Evolutionary conservation across 2,797 vertebrate species (phyloP).

Genomic region (Sebastes steindachneri): DNA sequence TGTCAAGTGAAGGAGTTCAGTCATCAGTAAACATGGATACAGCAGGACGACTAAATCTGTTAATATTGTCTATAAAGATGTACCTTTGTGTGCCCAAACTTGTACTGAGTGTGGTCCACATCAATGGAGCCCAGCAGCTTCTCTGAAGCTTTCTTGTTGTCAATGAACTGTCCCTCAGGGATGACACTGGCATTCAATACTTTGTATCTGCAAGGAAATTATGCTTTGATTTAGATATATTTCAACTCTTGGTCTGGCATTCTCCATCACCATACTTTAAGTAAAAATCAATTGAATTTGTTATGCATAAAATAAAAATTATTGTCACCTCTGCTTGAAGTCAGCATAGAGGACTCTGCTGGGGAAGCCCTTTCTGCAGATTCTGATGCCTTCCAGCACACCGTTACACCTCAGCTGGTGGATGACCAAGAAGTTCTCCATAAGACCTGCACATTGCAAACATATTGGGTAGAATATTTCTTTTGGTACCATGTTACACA

Average conservation of each 20-base stretch:
- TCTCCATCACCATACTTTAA: background rate
- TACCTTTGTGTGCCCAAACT: slow-evolving; percentile 91
- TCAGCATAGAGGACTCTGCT: slow-evolving; percentile 88
- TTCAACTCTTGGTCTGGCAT: background rate
- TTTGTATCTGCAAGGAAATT: slow-evolving; percentile 79
- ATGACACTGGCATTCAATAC: slow-evolving; percentile 88
- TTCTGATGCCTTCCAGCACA: slow-evolving; percentile 89
- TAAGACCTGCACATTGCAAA: slow-evolving; percentile 61
- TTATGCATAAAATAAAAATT: background rate
- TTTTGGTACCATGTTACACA: background rate
- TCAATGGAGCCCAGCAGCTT: slow-evolving; percentile 90
- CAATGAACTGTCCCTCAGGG: slow-evolving; percentile 91
- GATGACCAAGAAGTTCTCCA: slow-evolving; percentile 84
- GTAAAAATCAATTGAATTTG: background rate
- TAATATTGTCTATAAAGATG: background rate
- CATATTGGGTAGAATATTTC: background rate
- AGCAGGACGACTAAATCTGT: background rate
- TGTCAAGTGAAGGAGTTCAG: background rate
- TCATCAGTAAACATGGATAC: background rate
- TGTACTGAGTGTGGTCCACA: slow-evolving; percentile 89
- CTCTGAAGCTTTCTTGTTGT: slow-evolving; percentile 91
- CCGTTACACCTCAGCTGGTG: slow-evolving; percentile 91
- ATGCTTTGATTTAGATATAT: background rate
- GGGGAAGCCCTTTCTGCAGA: slow-evolving; percentile 90
- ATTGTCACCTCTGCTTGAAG: slow-evolving; percentile 86